Evolutionary conservation across 2,113 vertebrate genomes (phyloP).

Genomic region (Capra hircus): DNA sequence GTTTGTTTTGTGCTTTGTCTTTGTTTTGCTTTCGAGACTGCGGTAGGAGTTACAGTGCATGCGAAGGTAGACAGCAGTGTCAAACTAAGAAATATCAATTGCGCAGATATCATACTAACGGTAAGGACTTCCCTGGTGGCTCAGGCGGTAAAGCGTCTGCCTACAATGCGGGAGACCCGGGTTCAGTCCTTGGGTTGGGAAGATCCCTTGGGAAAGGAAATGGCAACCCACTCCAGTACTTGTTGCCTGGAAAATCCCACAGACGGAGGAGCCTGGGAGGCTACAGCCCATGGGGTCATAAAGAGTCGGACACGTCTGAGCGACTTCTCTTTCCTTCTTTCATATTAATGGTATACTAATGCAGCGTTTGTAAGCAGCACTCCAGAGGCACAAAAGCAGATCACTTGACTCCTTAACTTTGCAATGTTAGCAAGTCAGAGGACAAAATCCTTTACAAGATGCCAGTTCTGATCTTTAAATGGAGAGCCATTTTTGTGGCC

Average conservation of each 20-base stretch:
- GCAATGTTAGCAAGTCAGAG: neutral
- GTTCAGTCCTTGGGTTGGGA: too few relatives aligned
- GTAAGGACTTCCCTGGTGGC: too few relatives aligned
- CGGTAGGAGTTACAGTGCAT: neutral
- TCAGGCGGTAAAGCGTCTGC: too few relatives aligned
- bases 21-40: neutral
- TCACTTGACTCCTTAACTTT: neutral
- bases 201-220: too few relatives aligned
- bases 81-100: neutral
- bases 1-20: neutral
- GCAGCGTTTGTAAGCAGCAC: neutral
- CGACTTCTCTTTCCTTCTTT: too few relatives aligned
- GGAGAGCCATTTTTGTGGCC: conserved; percentile 67
- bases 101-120: neutral
- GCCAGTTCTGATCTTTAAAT: conserved; percentile 66
- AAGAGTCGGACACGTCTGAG: too few relatives aligned
- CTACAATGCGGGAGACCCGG: too few relatives aligned
- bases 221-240: too few relatives aligned
- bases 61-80: neutral
- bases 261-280: too few relatives aligned
- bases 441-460: conserved; percentile 57
- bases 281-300: fast-evolving
- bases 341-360: neutral
- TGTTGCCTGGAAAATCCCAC: too few relatives aligned
- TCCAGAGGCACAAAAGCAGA: neutral